Percentiles rank a stretch among this genome's conserved stretches.
phyloP scores from a whole-genome alignment of 2,888 invertebrate species.

The Fabriciana adippe region DNA sequence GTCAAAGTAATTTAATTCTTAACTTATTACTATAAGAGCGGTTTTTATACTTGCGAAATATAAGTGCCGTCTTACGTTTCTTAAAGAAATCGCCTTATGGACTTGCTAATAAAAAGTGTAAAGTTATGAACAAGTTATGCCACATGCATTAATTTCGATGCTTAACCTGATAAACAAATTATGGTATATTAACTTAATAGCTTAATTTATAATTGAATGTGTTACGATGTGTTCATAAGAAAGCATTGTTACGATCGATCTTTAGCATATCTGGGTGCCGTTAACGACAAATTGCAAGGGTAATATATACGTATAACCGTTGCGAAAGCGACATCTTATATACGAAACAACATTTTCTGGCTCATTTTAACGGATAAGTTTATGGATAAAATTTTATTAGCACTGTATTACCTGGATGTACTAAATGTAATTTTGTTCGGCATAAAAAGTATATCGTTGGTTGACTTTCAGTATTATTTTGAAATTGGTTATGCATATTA shows the following conservation, averaged over 20 bases:
- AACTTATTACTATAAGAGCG: slow-evolving; percentile 44
- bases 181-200: slow-evolving; percentile 81
- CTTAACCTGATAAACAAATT: slow-evolving; percentile 83
- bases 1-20: slow-evolving; percentile 48
- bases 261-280: slow-evolving; percentile 63
- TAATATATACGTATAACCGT: slow-evolving; percentile 48
- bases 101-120: slow-evolving; percentile 80
- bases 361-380: slow-evolving; percentile 51
- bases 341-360: slow-evolving; percentile 54
- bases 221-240: slow-evolving; percentile 73
- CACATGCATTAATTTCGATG: slow-evolving; percentile 82
- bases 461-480: slow-evolving; percentile 36
- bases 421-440: slow-evolving; percentile 46
- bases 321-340: slow-evolving; percentile 46
- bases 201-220: slow-evolving; percentile 81
- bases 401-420: slow-evolving; percentile 46
- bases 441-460: slow-evolving; percentile 32
- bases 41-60: slow-evolving; percentile 45
- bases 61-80: slow-evolving; percentile 64
- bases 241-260: slow-evolving; percentile 69
- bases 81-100: slow-evolving; percentile 78
- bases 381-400: slow-evolving; percentile 58
- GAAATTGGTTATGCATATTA: slow-evolving; percentile 38
- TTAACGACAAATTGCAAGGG: slow-evolving; percentile 67
- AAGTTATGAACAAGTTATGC: slow-evolving; percentile 81